These are phyloP conservation scores for Ochropleura plecta DNA, from an alignment of 2,888 invertebrate species.

Conservation along the genomic window DNA sequence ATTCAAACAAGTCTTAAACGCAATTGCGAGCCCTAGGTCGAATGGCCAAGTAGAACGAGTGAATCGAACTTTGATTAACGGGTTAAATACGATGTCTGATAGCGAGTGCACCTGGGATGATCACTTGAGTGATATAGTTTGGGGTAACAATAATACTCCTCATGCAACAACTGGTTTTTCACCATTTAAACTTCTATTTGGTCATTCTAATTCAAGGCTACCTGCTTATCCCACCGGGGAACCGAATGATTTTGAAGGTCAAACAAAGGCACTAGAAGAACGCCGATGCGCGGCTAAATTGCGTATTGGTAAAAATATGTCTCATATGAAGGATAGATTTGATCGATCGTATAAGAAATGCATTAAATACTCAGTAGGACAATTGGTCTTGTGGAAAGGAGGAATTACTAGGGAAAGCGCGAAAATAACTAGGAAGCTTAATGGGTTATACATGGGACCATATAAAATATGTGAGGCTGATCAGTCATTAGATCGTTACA, in stretches of 20 bases:
- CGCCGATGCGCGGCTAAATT: not conserved
- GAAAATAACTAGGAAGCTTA: not conserved
- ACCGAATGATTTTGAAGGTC: not conserved
- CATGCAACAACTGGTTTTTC: conserved; percentile 2
- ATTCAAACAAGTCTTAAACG: conserved; percentile 16
- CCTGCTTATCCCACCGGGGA: not conserved
- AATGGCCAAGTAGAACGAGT: conserved; percentile 17
- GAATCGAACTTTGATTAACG: conserved; percentile 5
- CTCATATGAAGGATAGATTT: conserved; percentile 3
- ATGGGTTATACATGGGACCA: too few species aligned
- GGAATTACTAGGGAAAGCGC: not conserved
- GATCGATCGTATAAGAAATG: not conserved
- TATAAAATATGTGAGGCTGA: conserved; percentile 5
- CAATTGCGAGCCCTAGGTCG: conserved; percentile 8
- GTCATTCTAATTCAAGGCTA: conserved; percentile 2
- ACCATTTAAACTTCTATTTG: conserved; percentile 15
- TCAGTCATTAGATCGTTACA: conserved; percentile 7
- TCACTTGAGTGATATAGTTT: not conserved
- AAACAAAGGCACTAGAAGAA: not conserved
- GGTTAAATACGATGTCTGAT: conserved; percentile 6
- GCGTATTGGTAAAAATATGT: conserved; percentile 13
- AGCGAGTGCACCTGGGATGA: not conserved
- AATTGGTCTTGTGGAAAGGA: conserved; percentile 16
- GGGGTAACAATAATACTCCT: conserved; percentile 11
- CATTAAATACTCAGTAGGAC: not conserved